Conservation (phyloP, 2,113 vertebrate genomes). For the Oostethus manadensis region DNA sequence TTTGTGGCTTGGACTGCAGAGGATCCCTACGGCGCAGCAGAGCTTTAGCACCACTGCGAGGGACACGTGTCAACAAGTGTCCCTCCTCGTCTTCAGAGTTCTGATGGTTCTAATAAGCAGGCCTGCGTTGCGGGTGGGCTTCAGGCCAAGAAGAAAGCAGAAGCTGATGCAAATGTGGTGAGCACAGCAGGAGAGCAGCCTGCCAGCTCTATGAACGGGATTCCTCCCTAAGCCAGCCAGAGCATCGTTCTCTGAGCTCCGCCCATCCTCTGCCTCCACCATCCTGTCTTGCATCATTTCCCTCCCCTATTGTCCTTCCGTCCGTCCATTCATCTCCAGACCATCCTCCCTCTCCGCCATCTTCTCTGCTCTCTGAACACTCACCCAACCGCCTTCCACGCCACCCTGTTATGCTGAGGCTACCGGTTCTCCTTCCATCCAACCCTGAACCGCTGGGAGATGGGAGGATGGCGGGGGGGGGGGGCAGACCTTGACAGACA, state of each 20-base stretch:
- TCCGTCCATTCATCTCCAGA: neutral
- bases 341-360: neutral
- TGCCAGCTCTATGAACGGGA: slow-evolving; percentile 41
- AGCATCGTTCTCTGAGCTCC: slow-evolving; percentile 1
- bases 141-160: neutral
- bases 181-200: slow-evolving; percentile 42
- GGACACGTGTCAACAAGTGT: slow-evolving; percentile 36
- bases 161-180: slow-evolving; percentile 40
- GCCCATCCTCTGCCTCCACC: neutral
- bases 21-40: slow-evolving; percentile 16
- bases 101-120: slow-evolving; percentile 42
- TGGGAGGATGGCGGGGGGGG: slow-evolving; percentile 73
- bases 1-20: slow-evolving; percentile 24
- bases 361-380: neutral
- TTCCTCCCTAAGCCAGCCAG: slow-evolving; percentile 46
- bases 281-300: slow-evolving; percentile 2
- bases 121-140: slow-evolving; percentile 34
- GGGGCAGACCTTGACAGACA: slow-evolving; percentile 98
- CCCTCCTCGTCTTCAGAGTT: neutral
- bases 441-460: slow-evolving; percentile 82
- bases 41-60: neutral
- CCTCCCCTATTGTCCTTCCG: neutral
- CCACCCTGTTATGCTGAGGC: slow-evolving; percentile 1
- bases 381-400: neutral
- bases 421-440: slow-evolving; percentile 3